Evolutionary conservation across 2,797 vertebrate species (phyloP).

Genomic region (Sarcoramphus papa): DNA sequence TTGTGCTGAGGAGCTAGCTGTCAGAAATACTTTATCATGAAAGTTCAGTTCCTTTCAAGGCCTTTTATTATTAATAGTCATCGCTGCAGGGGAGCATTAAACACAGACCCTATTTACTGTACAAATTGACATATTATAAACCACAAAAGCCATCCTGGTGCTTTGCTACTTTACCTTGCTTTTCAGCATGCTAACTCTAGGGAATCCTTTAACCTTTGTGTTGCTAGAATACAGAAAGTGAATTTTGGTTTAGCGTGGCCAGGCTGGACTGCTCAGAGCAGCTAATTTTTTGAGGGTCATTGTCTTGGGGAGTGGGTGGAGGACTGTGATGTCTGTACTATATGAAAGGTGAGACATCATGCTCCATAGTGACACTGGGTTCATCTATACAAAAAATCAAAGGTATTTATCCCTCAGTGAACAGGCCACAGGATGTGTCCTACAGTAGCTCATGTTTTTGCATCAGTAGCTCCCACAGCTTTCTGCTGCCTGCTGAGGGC

Average conservation of each 20-base stretch:
- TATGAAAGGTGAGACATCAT: neutral
- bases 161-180: conserved; percentile 21
- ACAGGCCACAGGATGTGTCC: neutral
- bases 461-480: neutral
- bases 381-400: neutral
- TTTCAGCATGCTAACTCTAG: neutral
- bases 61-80: conserved; percentile 61
- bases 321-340: neutral
- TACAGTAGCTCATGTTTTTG: neutral
- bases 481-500: neutral
- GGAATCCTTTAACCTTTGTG: conserved; percentile 5
- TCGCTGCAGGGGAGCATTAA: conserved; percentile 54
- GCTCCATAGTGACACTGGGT: neutral
- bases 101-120: conserved; percentile 54
- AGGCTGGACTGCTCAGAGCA: neutral
- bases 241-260: neutral
- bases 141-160: conserved; percentile 32
- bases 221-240: neutral
- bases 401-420: neutral
- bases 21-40: conserved; percentile 69
- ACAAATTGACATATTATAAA: conserved; percentile 61
- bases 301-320: neutral
- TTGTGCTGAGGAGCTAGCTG: conserved; percentile 74
- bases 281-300: neutral
- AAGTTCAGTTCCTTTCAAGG: conserved; percentile 68